A percentile compares a stretch with the other conserved stretches of the same genome.
Evolutionary conservation across 2,797 vertebrate species (phyloP).

Genomic region (Eulemur albifrons): DNA sequence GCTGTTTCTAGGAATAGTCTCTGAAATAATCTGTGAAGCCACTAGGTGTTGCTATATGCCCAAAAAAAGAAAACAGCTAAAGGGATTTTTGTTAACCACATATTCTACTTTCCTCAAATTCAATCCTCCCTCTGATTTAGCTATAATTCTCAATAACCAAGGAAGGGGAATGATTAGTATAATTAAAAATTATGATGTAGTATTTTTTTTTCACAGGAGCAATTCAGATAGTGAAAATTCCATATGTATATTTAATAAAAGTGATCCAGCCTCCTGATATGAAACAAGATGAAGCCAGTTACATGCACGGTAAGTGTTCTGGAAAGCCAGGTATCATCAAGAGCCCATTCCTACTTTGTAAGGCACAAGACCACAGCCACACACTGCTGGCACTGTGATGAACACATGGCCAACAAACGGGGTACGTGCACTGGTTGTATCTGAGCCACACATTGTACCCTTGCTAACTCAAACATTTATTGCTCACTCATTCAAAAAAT

Average conservation of each 20-base stretch:
- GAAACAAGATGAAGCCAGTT: neutral
- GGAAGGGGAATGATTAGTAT: neutral
- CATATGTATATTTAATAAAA: neutral
- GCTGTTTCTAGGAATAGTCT: neutral
- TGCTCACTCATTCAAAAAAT: neutral
- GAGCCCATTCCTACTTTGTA: neutral
- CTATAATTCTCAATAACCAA: constrained; percentile 31
- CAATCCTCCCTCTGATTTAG: constrained; percentile 28
- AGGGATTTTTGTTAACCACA: neutral
- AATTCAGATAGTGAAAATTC: neutral
- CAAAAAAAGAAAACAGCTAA: constrained; percentile 63
- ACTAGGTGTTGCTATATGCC: constrained; percentile 84
- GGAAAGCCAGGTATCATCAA: neutral
- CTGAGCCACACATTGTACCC: neutral
- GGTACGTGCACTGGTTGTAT: neutral
- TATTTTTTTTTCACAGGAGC: neutral
- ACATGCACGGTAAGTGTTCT: neutral
- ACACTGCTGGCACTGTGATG: neutral
- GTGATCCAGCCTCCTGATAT: neutral
- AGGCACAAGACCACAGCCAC: neutral
- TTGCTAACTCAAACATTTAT: neutral
- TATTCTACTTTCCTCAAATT: constrained; percentile 18
- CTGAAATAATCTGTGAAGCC: constrained; percentile 74
- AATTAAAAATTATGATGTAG: constrained; percentile 36
- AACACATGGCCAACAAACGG: neutral